Percentiles rank a stretch among this genome's conserved stretches.
These are phyloP conservation scores for Amblyornis subalaris DNA, from an alignment of 2,113 vertebrate species.

Conservation along the genomic window DNA sequence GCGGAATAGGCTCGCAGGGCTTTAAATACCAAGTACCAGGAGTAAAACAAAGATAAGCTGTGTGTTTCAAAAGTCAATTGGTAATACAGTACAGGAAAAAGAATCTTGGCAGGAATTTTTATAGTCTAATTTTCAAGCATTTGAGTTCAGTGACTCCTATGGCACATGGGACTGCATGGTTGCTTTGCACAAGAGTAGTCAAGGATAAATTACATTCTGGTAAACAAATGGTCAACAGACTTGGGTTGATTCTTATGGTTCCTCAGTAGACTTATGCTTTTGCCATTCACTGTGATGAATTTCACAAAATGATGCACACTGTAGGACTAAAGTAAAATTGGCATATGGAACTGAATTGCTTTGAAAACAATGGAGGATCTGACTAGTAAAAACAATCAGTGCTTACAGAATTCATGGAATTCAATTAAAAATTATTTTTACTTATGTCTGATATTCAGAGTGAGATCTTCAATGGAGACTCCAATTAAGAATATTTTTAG, in stretches of 20 bases:
- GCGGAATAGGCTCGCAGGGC: not conserved
- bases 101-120: not conserved
- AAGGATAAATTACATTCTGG: not conserved
- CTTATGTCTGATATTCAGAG: not conserved
- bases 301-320: not conserved
- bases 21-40: not conserved
- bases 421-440: not conserved
- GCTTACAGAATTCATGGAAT: not conserved
- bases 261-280: not conserved
- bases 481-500: not conserved
- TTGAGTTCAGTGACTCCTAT: not conserved
- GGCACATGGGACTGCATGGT: not conserved
- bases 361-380: not conserved
- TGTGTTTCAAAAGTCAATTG: not conserved
- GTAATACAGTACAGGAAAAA: not conserved
- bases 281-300: not conserved
- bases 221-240: not conserved
- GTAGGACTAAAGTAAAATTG: not conserved
- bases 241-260: not conserved
- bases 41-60: not conserved
- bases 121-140: not conserved
- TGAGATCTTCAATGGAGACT: not conserved
- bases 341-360: not conserved
- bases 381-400: not conserved
- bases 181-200: not conserved